Conservation (phyloP, 2,113 vertebrate genomes). For the Chamaetylas fuelleborni region DNA sequence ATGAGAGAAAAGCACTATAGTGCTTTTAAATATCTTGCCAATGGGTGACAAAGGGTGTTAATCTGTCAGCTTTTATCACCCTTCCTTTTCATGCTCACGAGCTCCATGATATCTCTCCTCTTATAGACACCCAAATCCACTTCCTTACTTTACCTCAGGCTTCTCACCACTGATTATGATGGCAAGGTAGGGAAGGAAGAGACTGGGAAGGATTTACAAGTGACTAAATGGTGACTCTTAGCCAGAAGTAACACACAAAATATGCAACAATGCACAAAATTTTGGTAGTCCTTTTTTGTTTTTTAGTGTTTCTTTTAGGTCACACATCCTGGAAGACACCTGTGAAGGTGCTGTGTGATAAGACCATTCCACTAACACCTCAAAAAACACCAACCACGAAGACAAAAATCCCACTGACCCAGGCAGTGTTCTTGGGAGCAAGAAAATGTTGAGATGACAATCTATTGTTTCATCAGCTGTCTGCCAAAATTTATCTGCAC, state of each 20-base stretch:
- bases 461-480: neutral
- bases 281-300: neutral
- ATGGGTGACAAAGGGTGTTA: neutral
- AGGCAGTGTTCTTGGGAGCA: neutral
- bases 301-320: neutral
- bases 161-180: neutral
- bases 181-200: neutral
- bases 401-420: neutral
- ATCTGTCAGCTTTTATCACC: neutral
- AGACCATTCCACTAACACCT: neutral
- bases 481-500: neutral
- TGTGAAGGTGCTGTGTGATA: neutral
- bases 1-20: neutral
- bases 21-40: neutral
- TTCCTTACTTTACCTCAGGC: neutral
- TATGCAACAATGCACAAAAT: fast-evolving
- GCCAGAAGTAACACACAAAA: neutral
- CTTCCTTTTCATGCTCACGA: neutral
- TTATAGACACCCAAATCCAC: fast-evolving
- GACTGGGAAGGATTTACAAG: neutral
- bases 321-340: neutral
- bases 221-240: neutral
- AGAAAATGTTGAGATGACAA: neutral
- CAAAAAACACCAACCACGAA: neutral
- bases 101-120: neutral